phyloP scores from a whole-genome alignment of 2,888 invertebrate genomes.

The Melanchra persicariae region DNA sequence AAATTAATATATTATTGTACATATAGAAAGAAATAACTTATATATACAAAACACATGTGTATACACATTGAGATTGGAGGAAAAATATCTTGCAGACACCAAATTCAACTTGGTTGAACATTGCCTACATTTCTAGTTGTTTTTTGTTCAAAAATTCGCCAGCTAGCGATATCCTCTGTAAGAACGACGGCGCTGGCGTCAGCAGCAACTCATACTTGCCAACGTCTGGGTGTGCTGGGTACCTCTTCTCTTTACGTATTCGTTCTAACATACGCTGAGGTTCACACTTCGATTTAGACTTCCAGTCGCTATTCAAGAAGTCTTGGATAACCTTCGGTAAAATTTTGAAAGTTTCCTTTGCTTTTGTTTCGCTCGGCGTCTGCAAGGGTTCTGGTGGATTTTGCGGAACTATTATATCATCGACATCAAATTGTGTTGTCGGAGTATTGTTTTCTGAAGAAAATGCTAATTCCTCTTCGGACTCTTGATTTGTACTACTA shows the following conservation, averaged over 20 bases:
- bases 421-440: conserved; percentile 73
- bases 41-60: conserved; percentile 38
- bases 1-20: conserved; percentile 21
- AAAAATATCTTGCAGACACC: conserved; percentile 15
- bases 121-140: conserved; percentile 78
- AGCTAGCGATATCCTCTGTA: conserved; percentile 94
- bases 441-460: conserved; percentile 59
- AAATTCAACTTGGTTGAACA: conserved; percentile 8
- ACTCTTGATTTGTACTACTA: conserved; percentile 66
- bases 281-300: conserved; percentile 91
- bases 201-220: conserved; percentile 93
- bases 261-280: conserved; percentile 93
- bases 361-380: conserved; percentile 80
- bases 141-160: conserved; percentile 93
- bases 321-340: conserved; percentile 91
- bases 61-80: conserved; percentile 20
- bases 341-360: conserved; percentile 83
- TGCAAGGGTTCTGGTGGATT: conserved; percentile 72
- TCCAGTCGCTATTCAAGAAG: conserved; percentile 88
- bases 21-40: conserved; percentile 37
- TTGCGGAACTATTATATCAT: conserved; percentile 83
- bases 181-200: conserved; percentile 95
- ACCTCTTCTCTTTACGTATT: conserved; percentile 91
- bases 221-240: conserved; percentile 91
- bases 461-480: conserved; percentile 52